These are phyloP conservation scores for Aurelia aurita complex sp. Pacific DNA, from an alignment of 30 jellyfish, hydroid and myxozoan species.

Conservation along the genomic window DNA sequence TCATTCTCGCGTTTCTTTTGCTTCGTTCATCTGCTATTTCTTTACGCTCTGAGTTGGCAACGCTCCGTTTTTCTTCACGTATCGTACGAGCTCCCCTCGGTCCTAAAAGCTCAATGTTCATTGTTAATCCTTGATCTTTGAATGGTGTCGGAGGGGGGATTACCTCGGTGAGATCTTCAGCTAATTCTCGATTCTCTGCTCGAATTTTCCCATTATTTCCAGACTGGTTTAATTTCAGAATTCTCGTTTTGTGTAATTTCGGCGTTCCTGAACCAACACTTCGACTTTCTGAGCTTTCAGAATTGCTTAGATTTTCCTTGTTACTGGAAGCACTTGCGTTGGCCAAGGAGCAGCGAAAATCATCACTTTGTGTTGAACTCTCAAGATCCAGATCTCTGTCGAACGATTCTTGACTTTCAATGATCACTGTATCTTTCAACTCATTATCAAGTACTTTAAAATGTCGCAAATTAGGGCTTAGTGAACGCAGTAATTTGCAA, in stretches of 20 bases:
- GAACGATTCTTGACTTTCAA: not conserved
- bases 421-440: not conserved
- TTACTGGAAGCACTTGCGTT: not conserved
- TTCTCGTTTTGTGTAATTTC: not conserved
- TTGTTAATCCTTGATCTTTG: constrained; percentile 30
- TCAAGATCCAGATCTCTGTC: not conserved
- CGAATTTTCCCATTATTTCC: not conserved
- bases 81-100: constrained; percentile 6
- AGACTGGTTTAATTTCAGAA: constrained; percentile 13
- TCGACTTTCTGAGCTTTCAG: not conserved
- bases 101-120: constrained; percentile 40
- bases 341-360: not conserved
- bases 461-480: not conserved
- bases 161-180: constrained; percentile 22
- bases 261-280: not conserved
- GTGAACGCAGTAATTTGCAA: not conserved
- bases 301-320: constrained; percentile 1
- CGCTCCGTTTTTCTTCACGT: constrained; percentile 7
- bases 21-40: not conserved
- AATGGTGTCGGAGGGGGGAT: constrained; percentile 58
- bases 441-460: not conserved
- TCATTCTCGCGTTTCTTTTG: not conserved
- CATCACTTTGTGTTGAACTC: not conserved
- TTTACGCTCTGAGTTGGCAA: not conserved
- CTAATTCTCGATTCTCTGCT: not conserved